A percentile compares a stretch with the other conserved stretches of the same genome.
Evolutionary conservation across 2,888 invertebrate species (phyloP).

Genomic region (Cataglyphis rosenhaueri): DNA sequence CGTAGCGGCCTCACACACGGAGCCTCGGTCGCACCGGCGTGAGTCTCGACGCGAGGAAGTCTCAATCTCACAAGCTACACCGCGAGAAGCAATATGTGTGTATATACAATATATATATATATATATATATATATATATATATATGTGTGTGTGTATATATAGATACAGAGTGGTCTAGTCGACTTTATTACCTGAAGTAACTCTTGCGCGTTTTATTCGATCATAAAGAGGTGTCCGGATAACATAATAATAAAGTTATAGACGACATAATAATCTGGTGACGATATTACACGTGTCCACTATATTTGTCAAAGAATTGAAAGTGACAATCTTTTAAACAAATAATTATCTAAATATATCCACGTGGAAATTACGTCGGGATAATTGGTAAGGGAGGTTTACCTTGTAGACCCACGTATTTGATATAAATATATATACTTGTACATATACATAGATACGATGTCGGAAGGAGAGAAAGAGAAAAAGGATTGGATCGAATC

Average conservation of each 20-base stretch:
- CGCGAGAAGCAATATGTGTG: slow-evolving; percentile 64
- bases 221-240: not conserved
- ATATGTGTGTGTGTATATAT: slow-evolving; percentile 41
- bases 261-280: not conserved
- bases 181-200: slow-evolving; percentile 36
- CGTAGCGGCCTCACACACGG: slow-evolving; percentile 76
- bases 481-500: slow-evolving; percentile 61
- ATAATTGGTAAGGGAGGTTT: not conserved
- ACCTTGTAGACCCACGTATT: slow-evolving; percentile 44
- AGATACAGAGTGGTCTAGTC: slow-evolving; percentile 65
- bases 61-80: slow-evolving; percentile 80
- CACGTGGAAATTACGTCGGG: not conserved
- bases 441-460: slow-evolving; percentile 19
- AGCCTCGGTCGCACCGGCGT: slow-evolving; percentile 73
- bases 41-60: slow-evolving; percentile 81
- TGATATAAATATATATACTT: slow-evolving; percentile 10
- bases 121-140: slow-evolving; percentile 42
- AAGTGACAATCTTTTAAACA: not conserved
- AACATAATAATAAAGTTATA: not conserved
- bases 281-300: not conserved
- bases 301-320: not conserved
- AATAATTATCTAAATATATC: not conserved
- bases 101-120: slow-evolving; percentile 46
- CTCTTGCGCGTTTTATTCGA: slow-evolving; percentile 17
- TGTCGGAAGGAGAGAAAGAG: slow-evolving; percentile 54